Conservation (phyloP, 2,113 vertebrate genomes). For the Prionailurus viverrinus region DNA sequence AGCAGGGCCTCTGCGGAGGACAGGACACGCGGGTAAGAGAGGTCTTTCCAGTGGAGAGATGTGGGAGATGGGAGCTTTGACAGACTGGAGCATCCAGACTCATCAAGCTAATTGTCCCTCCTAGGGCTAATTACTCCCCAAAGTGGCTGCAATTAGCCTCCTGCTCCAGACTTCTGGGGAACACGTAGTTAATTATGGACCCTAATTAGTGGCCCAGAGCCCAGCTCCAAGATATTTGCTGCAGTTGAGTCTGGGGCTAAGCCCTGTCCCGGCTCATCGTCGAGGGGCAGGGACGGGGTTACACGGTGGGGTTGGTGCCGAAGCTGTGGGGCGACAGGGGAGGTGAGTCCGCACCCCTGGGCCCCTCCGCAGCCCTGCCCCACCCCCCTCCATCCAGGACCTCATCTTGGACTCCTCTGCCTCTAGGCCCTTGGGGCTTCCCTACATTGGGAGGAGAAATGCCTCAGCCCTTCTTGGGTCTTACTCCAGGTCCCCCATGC, state of each 20-base stretch:
- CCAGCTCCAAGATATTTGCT: constrained; percentile 56
- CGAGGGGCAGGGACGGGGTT: not conserved
- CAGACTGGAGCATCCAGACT: constrained; percentile 66
- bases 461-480: not conserved
- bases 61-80: constrained; percentile 61
- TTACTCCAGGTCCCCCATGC: too few relatives aligned
- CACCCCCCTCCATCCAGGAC: not conserved
- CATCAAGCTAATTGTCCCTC: constrained; percentile 83
- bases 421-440: not conserved
- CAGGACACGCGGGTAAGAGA: not conserved
- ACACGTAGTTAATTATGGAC: constrained; percentile 71
- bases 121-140: constrained; percentile 79
- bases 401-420: not conserved
- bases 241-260: constrained; percentile 38
- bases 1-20: not conserved
- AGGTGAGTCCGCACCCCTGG: not conserved
- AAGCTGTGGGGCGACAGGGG: not conserved
- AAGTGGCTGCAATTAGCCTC: constrained; percentile 83
- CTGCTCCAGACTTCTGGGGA: constrained; percentile 78
- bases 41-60: not conserved
- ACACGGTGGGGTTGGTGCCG: not conserved
- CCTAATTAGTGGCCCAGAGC: constrained; percentile 73
- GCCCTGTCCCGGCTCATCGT: constrained; percentile 32
- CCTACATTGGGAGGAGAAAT: not conserved
- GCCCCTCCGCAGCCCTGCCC: not conserved